These are phyloP conservation scores for Rhingia rostrata DNA, from an alignment of 2,888 invertebrate genomes.

Conservation along the genomic window DNA sequence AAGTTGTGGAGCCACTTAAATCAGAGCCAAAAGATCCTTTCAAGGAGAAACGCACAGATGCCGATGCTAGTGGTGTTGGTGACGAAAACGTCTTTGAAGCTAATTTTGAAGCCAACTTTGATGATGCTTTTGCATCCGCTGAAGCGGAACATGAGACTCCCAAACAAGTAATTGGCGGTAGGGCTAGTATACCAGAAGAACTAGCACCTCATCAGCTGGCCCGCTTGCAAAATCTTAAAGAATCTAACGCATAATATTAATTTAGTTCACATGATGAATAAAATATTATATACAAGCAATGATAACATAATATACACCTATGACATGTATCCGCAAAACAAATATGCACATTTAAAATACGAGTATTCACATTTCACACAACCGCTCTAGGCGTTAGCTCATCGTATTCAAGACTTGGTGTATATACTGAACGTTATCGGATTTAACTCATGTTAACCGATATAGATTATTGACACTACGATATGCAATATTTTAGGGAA, in stretches of 20 bases:
- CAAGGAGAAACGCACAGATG: slow-evolving; percentile 76
- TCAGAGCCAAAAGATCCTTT: slow-evolving; percentile 79
- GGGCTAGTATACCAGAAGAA: slow-evolving; percentile 94
- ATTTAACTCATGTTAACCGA: slow-evolving; percentile 22
- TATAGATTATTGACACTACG: slow-evolving; percentile 6
- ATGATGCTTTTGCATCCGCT: slow-evolving; percentile 83
- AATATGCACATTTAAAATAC: slow-evolving; percentile 13
- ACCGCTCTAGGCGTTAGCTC: slow-evolving; percentile 6
- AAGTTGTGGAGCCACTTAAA: slow-evolving; percentile 77
- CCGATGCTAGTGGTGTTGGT: slow-evolving; percentile 38
- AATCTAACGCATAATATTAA: slow-evolving; percentile 92
- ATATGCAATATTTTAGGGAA: slow-evolving; percentile 2
- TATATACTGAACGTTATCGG: slow-evolving; percentile 16
- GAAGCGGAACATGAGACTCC: slow-evolving; percentile 83
- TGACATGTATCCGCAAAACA: slow-evolving; percentile 10
- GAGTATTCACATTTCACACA: slow-evolving; percentile 33
- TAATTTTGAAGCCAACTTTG: slow-evolving; percentile 83
- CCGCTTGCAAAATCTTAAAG: slow-evolving; percentile 93
- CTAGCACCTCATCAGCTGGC: slow-evolving; percentile 94
- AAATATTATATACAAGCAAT: neutral
- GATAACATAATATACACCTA: neutral
- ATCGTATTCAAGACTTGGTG: slow-evolving; percentile 33
- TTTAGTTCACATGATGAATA: neutral
- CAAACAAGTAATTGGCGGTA: slow-evolving; percentile 89
- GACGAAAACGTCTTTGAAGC: slow-evolving; percentile 80